Evolutionary conservation across 2,888 invertebrate genomes (phyloP), one percentile per base, ranked within the genome.

Genomic region (Merodon equestris): DNA sequence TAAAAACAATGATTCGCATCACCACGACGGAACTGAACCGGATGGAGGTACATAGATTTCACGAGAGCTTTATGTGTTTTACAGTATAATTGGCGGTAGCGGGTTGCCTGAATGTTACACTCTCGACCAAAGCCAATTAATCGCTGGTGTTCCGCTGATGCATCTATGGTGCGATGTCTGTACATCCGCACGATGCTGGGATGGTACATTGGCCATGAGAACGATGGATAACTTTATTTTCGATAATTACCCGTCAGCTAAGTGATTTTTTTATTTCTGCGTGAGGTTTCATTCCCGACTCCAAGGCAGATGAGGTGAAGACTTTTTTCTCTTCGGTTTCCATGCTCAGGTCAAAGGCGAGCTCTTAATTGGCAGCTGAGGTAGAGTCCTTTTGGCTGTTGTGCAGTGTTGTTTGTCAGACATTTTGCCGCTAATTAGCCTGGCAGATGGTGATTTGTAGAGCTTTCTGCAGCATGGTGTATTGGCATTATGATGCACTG

Each of bases 311-410:
- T 0, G 12, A 38, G 34, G 1, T 10, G n/a, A 12, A 18, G 13
- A 12, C 15, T 15, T n/a, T 47, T 42, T 42, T 19, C 44, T 51
- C 9, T 48, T 27, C 38, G 9, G 40, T 38, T 7, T 1, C 27
- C 13, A 10, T 4, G 40, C 45, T 10, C 5, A 18, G 42, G 54
- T 42, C 48, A 42, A 56, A 44, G 27, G 7, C 2, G 27, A 7
- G 27, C 27, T 71, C 56, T 71, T 71, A 71, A 71, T 71, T 71
- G 71, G 61, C 48, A 56, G 42, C 60, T 70, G 60, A 53, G 53
- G 54, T 12, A 34, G 34, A 48, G 34, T 53, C 53, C 51, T 27
- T 38, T 27, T 18, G 14, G 14, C 13, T 44, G 4, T 44, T 18
- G 9, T 1, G n/a, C 1, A 9, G 18, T 18, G 42, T 45, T 18